Evolutionary conservation across 1,140 invertebrate genomes (phyloP).

Genomic region (Drosophila novamexicana): DNA sequence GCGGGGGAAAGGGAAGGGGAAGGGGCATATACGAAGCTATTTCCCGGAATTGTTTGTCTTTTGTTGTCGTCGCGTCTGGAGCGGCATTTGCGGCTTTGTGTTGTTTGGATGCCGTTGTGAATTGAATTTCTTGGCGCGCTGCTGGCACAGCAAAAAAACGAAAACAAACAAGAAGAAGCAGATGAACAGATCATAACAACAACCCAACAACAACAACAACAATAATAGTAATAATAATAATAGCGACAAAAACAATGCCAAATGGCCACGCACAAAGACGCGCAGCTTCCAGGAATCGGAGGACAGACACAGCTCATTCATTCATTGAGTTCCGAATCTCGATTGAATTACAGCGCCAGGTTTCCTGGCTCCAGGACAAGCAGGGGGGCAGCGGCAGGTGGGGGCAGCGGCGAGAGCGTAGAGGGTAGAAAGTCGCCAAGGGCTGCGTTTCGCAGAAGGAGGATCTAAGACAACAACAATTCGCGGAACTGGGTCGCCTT

Average conservation of each 20-base stretch:
- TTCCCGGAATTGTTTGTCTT: conserved; percentile 69
- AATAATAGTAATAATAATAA: conserved; percentile 26
- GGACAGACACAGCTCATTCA: conserved; percentile 47
- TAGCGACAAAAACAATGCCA: conserved; percentile 31
- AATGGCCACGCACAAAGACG: conserved; percentile 56
- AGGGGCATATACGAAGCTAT: conserved; percentile 30
- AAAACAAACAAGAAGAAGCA: conserved; percentile 9
- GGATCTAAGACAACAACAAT: conserved; percentile 10
- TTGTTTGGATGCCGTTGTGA: conserved; percentile 37
- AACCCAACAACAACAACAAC: background rate
- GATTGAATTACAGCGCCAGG: conserved; percentile 70
- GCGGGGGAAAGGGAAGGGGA: background rate
- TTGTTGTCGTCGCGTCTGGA: conserved; percentile 45
- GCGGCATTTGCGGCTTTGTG: conserved; percentile 52
- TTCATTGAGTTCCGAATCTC: conserved; percentile 57
- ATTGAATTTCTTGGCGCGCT: conserved; percentile 56
- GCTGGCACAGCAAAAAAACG: conserved; percentile 66
- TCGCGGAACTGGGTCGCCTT: conserved; percentile 36
- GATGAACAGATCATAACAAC: background rate
- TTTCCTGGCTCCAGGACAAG: background rate
- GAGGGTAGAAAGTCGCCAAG: too few species aligned
- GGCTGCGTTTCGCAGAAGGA: conserved; percentile 20
- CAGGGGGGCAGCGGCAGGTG: too few species aligned
- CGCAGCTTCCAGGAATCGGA: conserved; percentile 56
- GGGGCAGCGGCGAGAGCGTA: too few species aligned